Evolutionary conservation across 2,113 vertebrate species (phyloP).

Genomic region (Nycticorax nycticorax): DNA sequence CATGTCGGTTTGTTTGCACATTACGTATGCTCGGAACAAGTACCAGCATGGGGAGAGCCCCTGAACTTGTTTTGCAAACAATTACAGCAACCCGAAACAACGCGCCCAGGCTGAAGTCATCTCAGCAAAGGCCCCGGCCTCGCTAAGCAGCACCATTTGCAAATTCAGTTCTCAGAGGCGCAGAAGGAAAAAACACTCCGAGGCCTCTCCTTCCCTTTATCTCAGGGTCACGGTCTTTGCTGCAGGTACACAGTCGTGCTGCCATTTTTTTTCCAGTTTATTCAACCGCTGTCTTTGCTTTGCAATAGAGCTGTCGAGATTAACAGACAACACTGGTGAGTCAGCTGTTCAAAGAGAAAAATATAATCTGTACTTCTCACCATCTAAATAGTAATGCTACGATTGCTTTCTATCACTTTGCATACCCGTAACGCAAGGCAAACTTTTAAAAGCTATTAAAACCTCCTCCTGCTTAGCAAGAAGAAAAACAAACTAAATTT

Average conservation of each 20-base stretch:
- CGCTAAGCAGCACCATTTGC: not conserved
- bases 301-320: not conserved
- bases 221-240: not conserved
- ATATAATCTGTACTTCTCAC: not conserved
- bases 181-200: not conserved
- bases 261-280: not conserved
- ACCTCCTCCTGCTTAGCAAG: not conserved
- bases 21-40: slow-evolving; percentile 3
- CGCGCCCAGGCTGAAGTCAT: not conserved
- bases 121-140: not conserved
- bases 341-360: not conserved
- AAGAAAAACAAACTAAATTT: slow-evolving; percentile 5
- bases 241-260: not conserved
- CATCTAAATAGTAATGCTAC: not conserved
- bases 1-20: not conserved
- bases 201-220: not conserved
- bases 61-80: slow-evolving; percentile 33
- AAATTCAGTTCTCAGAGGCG: not conserved
- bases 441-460: slow-evolving; percentile 11
- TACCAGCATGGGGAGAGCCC: not conserved
- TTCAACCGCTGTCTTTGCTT: not conserved
- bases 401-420: not conserved
- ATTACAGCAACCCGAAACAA: slow-evolving; percentile 23
- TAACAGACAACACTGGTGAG: not conserved
- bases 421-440: not conserved